Base-by-base conservation (phyloP, 2,113 vertebrate genomes). In the Stegostoma tigrinum region DNA sequence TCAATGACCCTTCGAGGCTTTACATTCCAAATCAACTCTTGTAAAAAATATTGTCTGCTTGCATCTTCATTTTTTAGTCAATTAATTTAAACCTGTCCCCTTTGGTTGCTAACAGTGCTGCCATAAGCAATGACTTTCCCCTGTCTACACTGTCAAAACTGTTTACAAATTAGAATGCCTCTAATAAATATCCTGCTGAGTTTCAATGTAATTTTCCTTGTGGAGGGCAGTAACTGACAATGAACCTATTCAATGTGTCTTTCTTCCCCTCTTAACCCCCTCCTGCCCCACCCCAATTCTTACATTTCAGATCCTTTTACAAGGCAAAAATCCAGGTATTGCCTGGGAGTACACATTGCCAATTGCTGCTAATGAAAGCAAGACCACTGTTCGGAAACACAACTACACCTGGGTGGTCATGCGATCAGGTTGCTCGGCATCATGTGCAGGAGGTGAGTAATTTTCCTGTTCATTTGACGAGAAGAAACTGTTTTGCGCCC, bases 271-370 rank as follows among this genome's bases (percentile, higher is more conserved):
- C 72, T 72, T 8, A 24, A 0, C 68, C 23, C 10, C 52, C 52
- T 1, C 3, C 52, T 17, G 1, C 30, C 19, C 19, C 61, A 15
- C 89, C 14, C 17, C 30, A 4, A 15, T 17, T 38, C 89, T 67
- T 38, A 34, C 5, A 21, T 34, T 38, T 8, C 96, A 99, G 99
- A 97, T 99, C 96, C 98, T 99, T 30, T 97, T 99, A 96, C 99
- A 99, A 98, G 99, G 99, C 96, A 98, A 98, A 97, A 99, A 99
- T 96, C 99, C 98, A 0, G 99, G 99, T 0, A 98, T 99, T 96
- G 94, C 98, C 55, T 99, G 99, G 99, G 98, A 99, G 97, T 99
- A 99, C 55, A 98, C 99, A 0, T 97, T 99, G 96, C 98, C 99
- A 70, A 98, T 98, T 96, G 96, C 27, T 94, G 66, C 4, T 87